Evolutionary conservation across 2,113 vertebrate species (phyloP).

Genomic region (Abramis brama): DNA sequence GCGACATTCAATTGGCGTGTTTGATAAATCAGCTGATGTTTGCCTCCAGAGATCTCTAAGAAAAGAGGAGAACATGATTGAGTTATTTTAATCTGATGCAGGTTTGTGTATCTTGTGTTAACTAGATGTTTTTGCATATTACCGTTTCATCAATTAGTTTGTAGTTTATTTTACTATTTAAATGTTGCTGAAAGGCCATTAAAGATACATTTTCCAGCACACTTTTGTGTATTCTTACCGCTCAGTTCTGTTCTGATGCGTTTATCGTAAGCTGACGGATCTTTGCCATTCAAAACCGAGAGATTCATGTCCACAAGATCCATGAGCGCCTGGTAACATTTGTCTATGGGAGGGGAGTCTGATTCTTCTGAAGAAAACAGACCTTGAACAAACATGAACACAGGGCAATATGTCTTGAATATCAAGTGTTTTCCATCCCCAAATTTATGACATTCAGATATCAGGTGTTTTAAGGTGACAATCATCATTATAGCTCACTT

Average conservation of each 20-base stretch:
- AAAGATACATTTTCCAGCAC: background rate
- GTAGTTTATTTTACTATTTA: too few species aligned
- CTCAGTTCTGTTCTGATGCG: background rate
- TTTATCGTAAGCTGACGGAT: background rate
- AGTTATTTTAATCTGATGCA: background rate
- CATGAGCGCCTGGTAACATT: background rate
- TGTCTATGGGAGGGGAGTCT: background rate
- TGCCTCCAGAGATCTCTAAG: background rate
- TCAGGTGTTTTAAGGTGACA: background rate
- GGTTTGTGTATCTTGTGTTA: background rate
- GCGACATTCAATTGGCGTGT: rapidly evolving
- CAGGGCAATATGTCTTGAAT: background rate
- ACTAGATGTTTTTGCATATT: background rate
- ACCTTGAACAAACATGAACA: background rate
- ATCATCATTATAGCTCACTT: background rate
- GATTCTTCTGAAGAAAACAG: background rate
- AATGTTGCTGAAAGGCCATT: too few species aligned
- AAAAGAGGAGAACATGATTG: background rate
- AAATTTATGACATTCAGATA: background rate
- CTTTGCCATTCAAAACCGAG: background rate
- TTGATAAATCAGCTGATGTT: background rate
- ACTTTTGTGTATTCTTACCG: background rate
- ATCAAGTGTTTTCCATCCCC: background rate
- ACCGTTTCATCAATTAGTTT: background rate
- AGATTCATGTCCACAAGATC: background rate